These are phyloP conservation scores for Scolopax bukidnonensis DNA, from an alignment of 2,797 vertebrate genomes.

Conservation along the genomic window DNA sequence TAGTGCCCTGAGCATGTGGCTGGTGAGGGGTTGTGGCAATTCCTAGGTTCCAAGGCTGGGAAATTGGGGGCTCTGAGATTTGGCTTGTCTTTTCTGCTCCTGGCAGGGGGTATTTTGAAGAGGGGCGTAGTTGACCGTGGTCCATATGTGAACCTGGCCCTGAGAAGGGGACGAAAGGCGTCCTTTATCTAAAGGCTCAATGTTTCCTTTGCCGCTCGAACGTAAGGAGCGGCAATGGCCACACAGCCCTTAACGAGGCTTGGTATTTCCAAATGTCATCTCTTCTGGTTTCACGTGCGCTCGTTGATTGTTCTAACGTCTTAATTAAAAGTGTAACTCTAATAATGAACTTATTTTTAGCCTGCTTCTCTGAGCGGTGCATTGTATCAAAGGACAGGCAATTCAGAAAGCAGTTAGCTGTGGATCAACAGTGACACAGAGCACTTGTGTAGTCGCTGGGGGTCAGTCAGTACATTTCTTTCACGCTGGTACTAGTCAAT, in stretches of 20 bases:
- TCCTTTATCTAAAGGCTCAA: not conserved
- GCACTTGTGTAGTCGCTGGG: slow-evolving; percentile 55
- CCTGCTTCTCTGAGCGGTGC: slow-evolving; percentile 11
- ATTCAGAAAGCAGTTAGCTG: slow-evolving; percentile 64
- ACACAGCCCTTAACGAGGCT: not conserved
- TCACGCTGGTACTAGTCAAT: slow-evolving; percentile 53
- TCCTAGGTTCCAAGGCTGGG: not conserved
- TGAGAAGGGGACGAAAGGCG: not conserved
- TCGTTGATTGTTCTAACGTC: slow-evolving; percentile 44
- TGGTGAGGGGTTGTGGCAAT: not conserved
- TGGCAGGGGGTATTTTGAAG: not conserved
- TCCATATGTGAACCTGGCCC: not conserved
- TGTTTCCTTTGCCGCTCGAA: not conserved
- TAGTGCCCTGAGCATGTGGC: not conserved
- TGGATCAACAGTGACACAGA: slow-evolving; percentile 65
- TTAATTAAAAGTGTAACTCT: slow-evolving; percentile 72
- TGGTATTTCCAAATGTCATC: slow-evolving; percentile 59
- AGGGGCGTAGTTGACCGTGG: not conserved
- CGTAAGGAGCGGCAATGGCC: not conserved
- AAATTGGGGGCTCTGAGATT: not conserved
- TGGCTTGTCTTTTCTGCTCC: not conserved
- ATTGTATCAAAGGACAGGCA: slow-evolving; percentile 67
- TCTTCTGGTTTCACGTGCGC: not conserved
- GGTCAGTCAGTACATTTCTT: slow-evolving; percentile 61
- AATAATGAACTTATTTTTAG: slow-evolving; percentile 73